phyloP scores from a whole-genome alignment of 2,797 vertebrate genomes.

The Babyrousa celebensis region DNA sequence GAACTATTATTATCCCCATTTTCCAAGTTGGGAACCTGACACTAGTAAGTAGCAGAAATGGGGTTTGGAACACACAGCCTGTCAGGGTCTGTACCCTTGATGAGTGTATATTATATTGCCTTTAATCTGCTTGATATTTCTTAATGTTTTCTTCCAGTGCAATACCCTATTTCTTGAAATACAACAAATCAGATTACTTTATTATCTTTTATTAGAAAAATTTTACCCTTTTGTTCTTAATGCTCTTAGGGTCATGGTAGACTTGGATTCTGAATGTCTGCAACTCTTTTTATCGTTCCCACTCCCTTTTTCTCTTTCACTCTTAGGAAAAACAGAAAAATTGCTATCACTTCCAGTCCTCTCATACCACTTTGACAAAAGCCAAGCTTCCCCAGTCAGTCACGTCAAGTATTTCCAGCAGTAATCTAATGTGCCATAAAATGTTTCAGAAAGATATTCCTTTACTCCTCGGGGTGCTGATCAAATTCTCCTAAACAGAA shows the following conservation, averaged over 20 bases:
- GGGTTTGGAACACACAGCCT: not conserved
- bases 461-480: slow-evolving; percentile 87
- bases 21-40: not conserved
- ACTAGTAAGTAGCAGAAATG: slow-evolving; percentile 19
- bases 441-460: slow-evolving; percentile 91
- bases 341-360: slow-evolving; percentile 71
- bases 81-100: not conserved
- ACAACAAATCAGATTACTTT: not conserved
- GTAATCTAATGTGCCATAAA: slow-evolving; percentile 89
- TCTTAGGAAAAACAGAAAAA: slow-evolving; percentile 81
- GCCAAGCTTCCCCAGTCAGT: slow-evolving; percentile 78
- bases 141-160: not conserved
- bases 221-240: slow-evolving; percentile 36
- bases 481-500: slow-evolving; percentile 87
- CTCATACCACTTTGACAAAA: slow-evolving; percentile 78
- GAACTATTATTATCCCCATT: not conserved
- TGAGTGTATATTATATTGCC: not conserved
- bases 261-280: not conserved
- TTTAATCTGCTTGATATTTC: slow-evolving; percentile 13
- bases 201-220: slow-evolving; percentile 12
- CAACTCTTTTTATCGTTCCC: not conserved
- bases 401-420: slow-evolving; percentile 83
- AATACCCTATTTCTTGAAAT: slow-evolving; percentile 43
- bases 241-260: not conserved
- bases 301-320: slow-evolving; percentile 50